A percentile compares a stretch with the other conserved stretches of the same genome.
Conservation (phyloP, 1,140 invertebrate species). For the Mercenaria mercenaria region DNA sequence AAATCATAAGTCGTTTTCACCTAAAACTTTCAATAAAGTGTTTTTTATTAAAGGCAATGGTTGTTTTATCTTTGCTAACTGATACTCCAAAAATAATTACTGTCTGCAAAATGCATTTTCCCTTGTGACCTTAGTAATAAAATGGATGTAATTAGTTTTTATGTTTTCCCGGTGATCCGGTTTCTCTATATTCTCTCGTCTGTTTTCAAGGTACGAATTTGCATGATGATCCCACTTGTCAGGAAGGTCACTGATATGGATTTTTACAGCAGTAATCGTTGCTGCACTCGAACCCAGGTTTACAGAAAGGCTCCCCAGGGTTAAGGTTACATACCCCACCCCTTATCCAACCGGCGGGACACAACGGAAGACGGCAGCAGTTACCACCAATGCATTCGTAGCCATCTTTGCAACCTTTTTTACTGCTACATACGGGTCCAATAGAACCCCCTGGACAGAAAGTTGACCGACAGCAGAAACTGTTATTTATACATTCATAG, state of each 20-base stretch:
- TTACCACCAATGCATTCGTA: background rate
- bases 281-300: background rate
- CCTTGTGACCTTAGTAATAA: too few relatives aligned
- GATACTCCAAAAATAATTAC: too few relatives aligned
- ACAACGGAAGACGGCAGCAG: background rate
- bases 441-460: background rate
- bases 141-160: too few relatives aligned
- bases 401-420: background rate
- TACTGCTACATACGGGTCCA: background rate
- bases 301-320: background rate
- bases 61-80: too few relatives aligned
- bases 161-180: too few relatives aligned
- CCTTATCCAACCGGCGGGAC: background rate
- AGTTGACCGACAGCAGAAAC: conserved; percentile 20
- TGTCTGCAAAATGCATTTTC: too few relatives aligned
- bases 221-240: too few relatives aligned
- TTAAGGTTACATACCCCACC: background rate
- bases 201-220: too few relatives aligned
- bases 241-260: background rate
- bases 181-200: too few relatives aligned
- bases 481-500: background rate
- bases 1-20: too few relatives aligned
- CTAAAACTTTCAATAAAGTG: too few relatives aligned
- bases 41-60: too few relatives aligned
- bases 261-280: conserved; percentile 7